Conservation (phyloP, 2,113 vertebrate genomes). For the Nipponia nippon region DNA sequence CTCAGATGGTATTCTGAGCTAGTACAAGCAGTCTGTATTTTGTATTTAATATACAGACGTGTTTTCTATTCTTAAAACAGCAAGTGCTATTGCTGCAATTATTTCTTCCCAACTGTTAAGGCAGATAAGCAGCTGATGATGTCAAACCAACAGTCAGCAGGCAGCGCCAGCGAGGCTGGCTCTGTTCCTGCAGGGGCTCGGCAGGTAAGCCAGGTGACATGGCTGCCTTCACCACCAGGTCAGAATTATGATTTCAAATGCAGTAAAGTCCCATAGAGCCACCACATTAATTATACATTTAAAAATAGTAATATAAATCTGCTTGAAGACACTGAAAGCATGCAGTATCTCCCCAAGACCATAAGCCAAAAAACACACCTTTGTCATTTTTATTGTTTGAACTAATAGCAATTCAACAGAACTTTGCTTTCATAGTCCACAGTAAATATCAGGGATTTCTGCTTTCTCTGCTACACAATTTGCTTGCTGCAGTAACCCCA, state of each 20-base stretch:
- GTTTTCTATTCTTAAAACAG: background rate
- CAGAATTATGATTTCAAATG: background rate
- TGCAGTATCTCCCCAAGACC: background rate
- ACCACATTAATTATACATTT: background rate
- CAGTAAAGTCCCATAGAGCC: background rate
- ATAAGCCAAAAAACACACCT: background rate
- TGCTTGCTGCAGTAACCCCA: background rate
- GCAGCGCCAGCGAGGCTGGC: background rate
- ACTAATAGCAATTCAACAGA: background rate
- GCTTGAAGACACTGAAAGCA: background rate
- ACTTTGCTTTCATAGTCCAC: background rate
- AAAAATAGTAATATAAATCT: background rate
- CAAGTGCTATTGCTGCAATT: background rate
- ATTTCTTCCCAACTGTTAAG: background rate
- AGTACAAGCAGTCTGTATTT: background rate
- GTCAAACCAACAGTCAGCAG: background rate
- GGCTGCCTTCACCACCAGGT: background rate
- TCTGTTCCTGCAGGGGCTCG: background rate
- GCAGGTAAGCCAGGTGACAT: rapidly evolving
- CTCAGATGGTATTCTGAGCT: background rate
- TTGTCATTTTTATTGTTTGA: background rate
- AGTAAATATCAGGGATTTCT: background rate
- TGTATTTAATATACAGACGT: background rate
- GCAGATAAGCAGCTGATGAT: background rate
- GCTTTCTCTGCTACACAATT: background rate